Conservation (phyloP, 2,888 invertebrate genomes). For the Halictus quadricinctus region DNA sequence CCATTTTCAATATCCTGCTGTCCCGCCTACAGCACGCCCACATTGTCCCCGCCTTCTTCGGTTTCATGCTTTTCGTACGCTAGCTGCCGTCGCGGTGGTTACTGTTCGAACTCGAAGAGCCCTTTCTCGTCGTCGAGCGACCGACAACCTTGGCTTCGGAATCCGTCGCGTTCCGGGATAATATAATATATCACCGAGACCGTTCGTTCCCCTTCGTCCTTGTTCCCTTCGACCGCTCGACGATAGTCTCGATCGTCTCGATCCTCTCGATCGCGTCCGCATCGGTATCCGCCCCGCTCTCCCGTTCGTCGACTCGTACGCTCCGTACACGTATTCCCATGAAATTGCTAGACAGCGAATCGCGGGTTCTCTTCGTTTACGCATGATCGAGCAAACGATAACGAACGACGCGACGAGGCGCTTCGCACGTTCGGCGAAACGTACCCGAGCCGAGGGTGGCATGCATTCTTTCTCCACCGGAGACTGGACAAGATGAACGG, state of each 20-base stretch:
- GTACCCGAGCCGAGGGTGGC: neutral
- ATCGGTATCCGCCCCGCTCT: neutral
- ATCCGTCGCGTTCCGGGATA: conserved; percentile 44
- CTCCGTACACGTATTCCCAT: neutral
- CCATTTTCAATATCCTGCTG: conserved; percentile 81
- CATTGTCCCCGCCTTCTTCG: conserved; percentile 77
- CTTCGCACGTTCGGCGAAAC: neutral
- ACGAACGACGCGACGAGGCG: neutral
- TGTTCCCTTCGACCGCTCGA: conserved; percentile 48
- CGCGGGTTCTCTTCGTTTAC: neutral
- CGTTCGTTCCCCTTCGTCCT: conserved; percentile 12
- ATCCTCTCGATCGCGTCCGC: conserved; percentile 56
- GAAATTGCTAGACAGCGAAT: neutral
- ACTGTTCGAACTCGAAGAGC: conserved; percentile 25
- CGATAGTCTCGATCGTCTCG: conserved; percentile 39
- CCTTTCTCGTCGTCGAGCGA: conserved; percentile 18
- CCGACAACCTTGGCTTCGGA: neutral
- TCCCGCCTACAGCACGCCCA: conserved; percentile 81
- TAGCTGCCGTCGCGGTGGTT: conserved; percentile 67
- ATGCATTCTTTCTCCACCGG: neutral
- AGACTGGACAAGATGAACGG: neutral
- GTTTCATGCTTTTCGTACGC: conserved; percentile 64
- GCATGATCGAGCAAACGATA: neutral
- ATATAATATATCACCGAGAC: neutral
- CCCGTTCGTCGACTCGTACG: conserved; percentile 27